Percentiles rank a stretch among this genome's conserved stretches.
Conservation (phyloP, 2,888 invertebrate species). For the Allacma fusca region DNA sequence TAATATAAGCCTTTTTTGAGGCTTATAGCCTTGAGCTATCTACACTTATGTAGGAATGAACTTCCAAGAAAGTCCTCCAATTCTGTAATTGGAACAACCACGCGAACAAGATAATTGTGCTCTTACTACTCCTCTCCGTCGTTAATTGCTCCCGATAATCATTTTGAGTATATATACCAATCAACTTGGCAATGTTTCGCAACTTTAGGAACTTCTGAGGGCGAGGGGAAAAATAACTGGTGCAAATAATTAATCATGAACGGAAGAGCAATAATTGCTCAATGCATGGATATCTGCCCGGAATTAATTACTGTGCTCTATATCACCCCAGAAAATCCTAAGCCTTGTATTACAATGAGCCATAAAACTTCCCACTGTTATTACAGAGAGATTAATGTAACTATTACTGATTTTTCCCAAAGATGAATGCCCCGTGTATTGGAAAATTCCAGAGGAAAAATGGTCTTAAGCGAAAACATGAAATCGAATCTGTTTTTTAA, state of each 20-base stretch:
- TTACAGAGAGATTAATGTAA: too few relatives aligned
- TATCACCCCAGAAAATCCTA: too few relatives aligned
- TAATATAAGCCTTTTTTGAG: not conserved
- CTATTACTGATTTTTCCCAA: too few relatives aligned
- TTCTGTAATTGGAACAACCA: slow-evolving; percentile 16
- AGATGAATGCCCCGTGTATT: too few relatives aligned
- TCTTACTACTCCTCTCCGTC: not conserved
- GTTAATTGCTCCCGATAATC: not conserved
- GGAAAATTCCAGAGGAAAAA: too few relatives aligned
- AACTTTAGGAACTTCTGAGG: not conserved
- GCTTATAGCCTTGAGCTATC: not conserved
- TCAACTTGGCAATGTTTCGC: not conserved
- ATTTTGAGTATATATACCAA: not conserved
- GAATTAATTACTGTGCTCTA: too few relatives aligned
- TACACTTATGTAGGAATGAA: not conserved
- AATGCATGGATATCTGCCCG: not conserved
- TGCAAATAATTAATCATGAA: not conserved
- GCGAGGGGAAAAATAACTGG: not conserved
- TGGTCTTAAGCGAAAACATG: too few relatives aligned
- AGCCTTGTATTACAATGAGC: too few relatives aligned
- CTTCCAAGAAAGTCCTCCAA: not conserved
- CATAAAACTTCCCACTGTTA: too few relatives aligned
- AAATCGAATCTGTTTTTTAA: too few relatives aligned
- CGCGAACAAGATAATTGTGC: slow-evolving; percentile 3
- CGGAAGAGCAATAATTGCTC: not conserved